phyloP scores from a whole-genome alignment of 2,113 vertebrate genomes.

The Amazona guildingii region DNA sequence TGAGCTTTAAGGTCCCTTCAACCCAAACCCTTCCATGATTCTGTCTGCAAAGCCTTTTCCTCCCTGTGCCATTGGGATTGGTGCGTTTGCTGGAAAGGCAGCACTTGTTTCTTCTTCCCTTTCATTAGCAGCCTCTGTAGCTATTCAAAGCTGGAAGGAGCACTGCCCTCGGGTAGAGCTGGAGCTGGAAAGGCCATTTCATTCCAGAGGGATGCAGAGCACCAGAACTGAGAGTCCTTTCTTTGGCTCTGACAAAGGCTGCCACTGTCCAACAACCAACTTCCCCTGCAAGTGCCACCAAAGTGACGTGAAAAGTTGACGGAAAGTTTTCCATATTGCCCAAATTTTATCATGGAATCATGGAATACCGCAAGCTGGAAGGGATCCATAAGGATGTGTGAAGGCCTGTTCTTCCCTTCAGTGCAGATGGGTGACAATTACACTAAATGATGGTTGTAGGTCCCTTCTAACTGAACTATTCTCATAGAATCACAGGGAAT shows the following conservation, averaged over 20 bases:
- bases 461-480: not conserved
- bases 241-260: not conserved
- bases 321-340: not conserved
- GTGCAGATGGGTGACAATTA: not conserved
- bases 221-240: not conserved
- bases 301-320: not conserved
- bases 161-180: not conserved
- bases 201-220: not conserved
- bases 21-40: not conserved
- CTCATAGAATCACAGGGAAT: not conserved
- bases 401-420: not conserved
- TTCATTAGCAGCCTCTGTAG: not conserved
- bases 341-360: not conserved
- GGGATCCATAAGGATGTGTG: not conserved
- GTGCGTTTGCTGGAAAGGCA: not conserved
- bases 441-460: too few relatives aligned
- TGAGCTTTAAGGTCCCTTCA: not conserved
- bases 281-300: not conserved
- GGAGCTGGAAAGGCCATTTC: not conserved
- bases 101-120: not conserved
- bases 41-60: not conserved
- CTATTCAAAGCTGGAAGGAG: not conserved
- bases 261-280: not conserved
- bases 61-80: not conserved
- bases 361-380: not conserved